A percentile compares a stretch with the other conserved stretches of the same genome.
Conservation (phyloP, 2,797 vertebrate species). For the Argentina silus region DNA sequence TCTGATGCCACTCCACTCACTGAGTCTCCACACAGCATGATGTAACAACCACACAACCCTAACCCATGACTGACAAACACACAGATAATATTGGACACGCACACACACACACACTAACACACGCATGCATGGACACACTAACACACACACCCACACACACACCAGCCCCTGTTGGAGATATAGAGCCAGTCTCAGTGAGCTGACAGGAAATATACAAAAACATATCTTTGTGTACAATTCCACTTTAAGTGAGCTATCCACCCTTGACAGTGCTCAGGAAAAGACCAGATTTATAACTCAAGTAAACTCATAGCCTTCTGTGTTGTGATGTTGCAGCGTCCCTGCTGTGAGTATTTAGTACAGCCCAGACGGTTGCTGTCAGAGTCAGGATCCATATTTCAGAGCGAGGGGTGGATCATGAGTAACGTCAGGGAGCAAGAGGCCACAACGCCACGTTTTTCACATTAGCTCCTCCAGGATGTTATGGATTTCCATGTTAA, state of each 20-base stretch:
- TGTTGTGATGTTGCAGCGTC: neutral
- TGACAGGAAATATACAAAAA: too few relatives aligned
- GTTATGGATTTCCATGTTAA: slow-evolving; percentile 21
- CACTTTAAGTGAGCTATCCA: too few relatives aligned
- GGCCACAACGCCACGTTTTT: slow-evolving; percentile 9
- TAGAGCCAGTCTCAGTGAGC: neutral
- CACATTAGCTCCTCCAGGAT: slow-evolving; percentile 20
- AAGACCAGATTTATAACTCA: too few relatives aligned
- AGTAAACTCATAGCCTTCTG: neutral
- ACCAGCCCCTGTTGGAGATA: neutral
- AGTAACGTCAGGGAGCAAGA: neutral
- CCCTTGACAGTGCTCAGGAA: too few relatives aligned
- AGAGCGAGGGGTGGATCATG: neutral
- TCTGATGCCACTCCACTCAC: slow-evolving; percentile 46
- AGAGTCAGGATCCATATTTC: neutral
- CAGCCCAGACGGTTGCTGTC: slow-evolving; percentile 1
- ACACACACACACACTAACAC: slow-evolving; percentile 1
- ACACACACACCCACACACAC: neutral
- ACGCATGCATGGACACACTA: neutral
- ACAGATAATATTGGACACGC: neutral
- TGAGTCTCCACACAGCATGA: slow-evolving; percentile 24
- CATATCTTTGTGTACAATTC: neutral
- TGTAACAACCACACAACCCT: neutral
- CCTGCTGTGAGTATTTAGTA: neutral
- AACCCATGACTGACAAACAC: neutral